Conservation (phyloP, 1,140 invertebrate genomes). For the Drosophila mauritiana region DNA sequence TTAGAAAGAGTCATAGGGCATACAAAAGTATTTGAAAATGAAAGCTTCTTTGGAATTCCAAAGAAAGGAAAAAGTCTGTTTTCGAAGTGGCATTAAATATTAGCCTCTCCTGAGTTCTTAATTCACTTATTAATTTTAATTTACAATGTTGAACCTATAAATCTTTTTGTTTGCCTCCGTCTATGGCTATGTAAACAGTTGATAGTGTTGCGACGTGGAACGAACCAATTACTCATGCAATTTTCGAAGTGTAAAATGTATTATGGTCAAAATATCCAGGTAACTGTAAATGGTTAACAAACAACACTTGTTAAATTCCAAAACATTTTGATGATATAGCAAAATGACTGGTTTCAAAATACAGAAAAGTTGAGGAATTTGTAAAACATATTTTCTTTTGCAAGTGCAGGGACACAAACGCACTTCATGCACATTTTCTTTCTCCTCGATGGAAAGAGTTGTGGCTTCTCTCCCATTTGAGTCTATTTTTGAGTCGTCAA, state of each 20-base stretch:
- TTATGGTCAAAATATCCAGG: not conserved
- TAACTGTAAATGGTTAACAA: too few relatives aligned
- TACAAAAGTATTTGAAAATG: too few relatives aligned
- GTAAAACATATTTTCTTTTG: conserved; percentile 4
- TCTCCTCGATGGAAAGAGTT: conserved; percentile 33
- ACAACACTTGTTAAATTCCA: not conserved
- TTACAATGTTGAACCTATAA: too few relatives aligned
- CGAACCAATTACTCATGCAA: too few relatives aligned
- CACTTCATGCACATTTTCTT: conserved; percentile 39
- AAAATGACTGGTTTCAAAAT: not conserved
- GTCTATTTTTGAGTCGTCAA: conserved; percentile 68
- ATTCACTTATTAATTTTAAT: too few relatives aligned
- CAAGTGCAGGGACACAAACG: conserved; percentile 29
- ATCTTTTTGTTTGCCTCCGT: too few relatives aligned
- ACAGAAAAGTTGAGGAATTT: not conserved
- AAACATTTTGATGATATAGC: not conserved
- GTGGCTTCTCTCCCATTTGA: conserved; percentile 52
- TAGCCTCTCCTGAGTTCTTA: too few relatives aligned
- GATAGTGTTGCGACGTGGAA: too few relatives aligned
- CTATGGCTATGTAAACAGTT: too few relatives aligned
- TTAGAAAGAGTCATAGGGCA: too few relatives aligned
- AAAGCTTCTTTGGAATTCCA: not conserved
- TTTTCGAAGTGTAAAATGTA: not conserved
- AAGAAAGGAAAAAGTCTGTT: too few relatives aligned
- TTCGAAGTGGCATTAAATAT: too few relatives aligned